Base-by-base conservation (phyloP, 2,797 vertebrate species). In the Knipowitschia caucasica region DNA sequence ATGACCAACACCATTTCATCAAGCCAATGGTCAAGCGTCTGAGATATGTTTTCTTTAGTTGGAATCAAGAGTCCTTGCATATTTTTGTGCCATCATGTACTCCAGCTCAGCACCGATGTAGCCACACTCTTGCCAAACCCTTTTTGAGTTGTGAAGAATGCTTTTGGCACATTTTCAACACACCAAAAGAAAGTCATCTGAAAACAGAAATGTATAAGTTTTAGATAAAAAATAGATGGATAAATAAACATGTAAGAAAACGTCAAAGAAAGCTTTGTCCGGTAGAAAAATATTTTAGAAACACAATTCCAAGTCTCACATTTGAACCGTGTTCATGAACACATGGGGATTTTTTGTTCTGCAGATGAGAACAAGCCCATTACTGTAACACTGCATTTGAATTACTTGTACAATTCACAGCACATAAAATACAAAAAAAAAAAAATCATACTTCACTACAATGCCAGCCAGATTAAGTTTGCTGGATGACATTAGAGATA, bases 101-200 rank as follows among this genome's bases (percentile, higher is more conserved):
- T 75, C 53, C 52, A 63, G 69, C 67, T 62, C 55, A 75, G 59
- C 67, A 77, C 52, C 64, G 36, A 67, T 21, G 70, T 62, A 68
- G 66, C 65, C 67, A 64, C 56, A 58, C 73, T 67, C 53, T 50
- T 71, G 64, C 64, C 66, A 63, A 77, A 80, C 78, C 67, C 77
- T 79, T 62, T 56, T 24, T 66, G 71, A 69, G 77, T 74, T 65
- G 65, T 84, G 70, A 62, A 64, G 53, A 64, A 59, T 66, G 63
- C 80, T 85, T 87, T 87, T 89, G 88, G 86, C 86, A 89, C 87
- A 83, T 85, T 77, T 82, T 73, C 66, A 80, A 86, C 68, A 75
- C 60, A 67, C 69, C 60, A 73, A 79, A 64, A 50, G 62, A 8
- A 63, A 71, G 81, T 89, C 78, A 89, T 87, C 85, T 81, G 84